phyloP scores from a whole-genome alignment of 2,797 vertebrate species.

The Coranthus polyacanthus region DNA sequence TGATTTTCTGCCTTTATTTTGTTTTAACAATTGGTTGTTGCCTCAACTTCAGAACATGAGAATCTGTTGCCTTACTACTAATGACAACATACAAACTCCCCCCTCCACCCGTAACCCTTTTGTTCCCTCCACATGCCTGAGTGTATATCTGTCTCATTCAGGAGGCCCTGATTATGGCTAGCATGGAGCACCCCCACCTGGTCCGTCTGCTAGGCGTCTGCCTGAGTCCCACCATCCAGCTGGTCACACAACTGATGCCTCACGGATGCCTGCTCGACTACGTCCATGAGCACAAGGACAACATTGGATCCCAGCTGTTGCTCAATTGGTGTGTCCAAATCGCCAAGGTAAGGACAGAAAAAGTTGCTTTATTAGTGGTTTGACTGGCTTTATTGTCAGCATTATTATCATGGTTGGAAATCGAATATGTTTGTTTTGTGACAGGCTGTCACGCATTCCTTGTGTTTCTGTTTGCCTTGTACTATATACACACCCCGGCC shows the following conservation, averaged over 20 bases:
- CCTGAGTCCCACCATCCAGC: slow-evolving; percentile 96
- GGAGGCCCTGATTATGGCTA: slow-evolving; percentile 99
- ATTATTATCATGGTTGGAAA: neutral
- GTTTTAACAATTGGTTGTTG: neutral
- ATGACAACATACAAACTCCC: neutral
- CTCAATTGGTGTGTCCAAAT: slow-evolving; percentile 99
- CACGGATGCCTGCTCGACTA: slow-evolving; percentile 97
- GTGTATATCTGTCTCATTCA: slow-evolving; percentile 77
- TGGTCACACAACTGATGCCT: slow-evolving; percentile 98
- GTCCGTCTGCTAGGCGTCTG: slow-evolving; percentile 95
- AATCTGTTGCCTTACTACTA: slow-evolving; percentile 3
- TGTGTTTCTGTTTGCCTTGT: slow-evolving; percentile 13
- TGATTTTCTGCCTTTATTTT: slow-evolving; percentile 1
- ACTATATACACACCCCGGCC: neutral
- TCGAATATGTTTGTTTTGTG: neutral
- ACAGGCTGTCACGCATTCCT: too few relatives aligned
- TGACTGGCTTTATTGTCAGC: neutral
- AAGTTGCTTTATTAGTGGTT: neutral
- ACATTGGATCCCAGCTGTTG: slow-evolving; percentile 96
- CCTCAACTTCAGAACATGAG: neutral
- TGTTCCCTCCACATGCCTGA: slow-evolving; percentile 61
- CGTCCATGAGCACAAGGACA: slow-evolving; percentile 97
- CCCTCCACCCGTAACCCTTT: neutral
- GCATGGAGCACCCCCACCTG: slow-evolving; percentile 97
- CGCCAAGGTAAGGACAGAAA: slow-evolving; percentile 90